A percentile compares a stretch with the other conserved stretches of the same genome.
Evolutionary conservation across 2,888 invertebrate species (phyloP).

Genomic region (Sminthurinus aureus): DNA sequence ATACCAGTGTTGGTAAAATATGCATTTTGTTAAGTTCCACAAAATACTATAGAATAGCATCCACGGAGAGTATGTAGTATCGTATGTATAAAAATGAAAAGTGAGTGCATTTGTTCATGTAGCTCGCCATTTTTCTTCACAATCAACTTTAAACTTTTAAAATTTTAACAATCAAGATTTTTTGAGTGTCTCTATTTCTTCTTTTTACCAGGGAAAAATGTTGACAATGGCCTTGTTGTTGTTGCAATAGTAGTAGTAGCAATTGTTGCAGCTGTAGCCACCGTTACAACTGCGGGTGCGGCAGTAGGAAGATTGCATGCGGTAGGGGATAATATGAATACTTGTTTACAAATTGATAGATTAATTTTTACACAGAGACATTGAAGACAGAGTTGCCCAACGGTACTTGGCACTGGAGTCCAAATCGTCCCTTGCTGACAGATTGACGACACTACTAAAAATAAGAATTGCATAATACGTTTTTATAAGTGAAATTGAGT

Average conservation of each 20-base stretch:
- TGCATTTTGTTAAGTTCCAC: too few relatives aligned
- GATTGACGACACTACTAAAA: constrained; percentile 12
- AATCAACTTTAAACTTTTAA: too few relatives aligned
- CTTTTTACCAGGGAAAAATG: not conserved
- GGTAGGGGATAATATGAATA: constrained; percentile 44
- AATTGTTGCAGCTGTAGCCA: not conserved
- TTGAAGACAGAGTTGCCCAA: constrained; percentile 50
- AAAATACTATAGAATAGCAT: too few relatives aligned
- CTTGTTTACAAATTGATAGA: constrained; percentile 47
- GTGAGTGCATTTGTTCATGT: too few relatives aligned
- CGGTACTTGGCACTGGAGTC: constrained; percentile 43
- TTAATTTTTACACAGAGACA: constrained; percentile 50
- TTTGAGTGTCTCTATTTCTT: not conserved
- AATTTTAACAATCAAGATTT: not conserved
- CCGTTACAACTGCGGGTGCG: not conserved
- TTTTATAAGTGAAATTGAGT: too few relatives aligned
- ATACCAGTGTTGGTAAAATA: too few relatives aligned
- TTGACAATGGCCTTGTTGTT: constrained; percentile 26
- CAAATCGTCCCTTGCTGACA: constrained; percentile 48
- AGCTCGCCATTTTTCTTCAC: too few relatives aligned
- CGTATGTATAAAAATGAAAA: too few relatives aligned
- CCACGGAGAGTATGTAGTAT: too few relatives aligned
- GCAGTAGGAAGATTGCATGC: constrained; percentile 33
- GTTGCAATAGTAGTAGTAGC: constrained; percentile 34
- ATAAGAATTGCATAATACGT: not conserved